Evolutionary conservation across 2,797 vertebrate species (phyloP).

Genomic region (Pipistrellus kuhlii): DNA sequence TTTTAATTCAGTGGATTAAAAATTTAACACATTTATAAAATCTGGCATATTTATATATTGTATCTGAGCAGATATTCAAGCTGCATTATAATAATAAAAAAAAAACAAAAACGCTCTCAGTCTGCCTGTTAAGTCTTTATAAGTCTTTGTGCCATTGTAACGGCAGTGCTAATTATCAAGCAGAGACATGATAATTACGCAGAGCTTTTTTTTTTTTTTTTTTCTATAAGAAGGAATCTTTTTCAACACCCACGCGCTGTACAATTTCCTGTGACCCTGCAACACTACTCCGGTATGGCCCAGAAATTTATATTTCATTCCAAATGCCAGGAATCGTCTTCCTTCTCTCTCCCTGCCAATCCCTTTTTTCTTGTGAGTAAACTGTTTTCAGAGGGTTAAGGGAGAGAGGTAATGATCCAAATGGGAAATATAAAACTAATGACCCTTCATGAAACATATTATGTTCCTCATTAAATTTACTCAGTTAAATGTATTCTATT

Average conservation of each 20-base stretch:
- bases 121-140: constrained; percentile 88
- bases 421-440: constrained; percentile 74
- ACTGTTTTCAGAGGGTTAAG: constrained; percentile 76
- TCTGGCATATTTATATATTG: constrained; percentile 83
- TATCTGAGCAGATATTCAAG: constrained; percentile 83
- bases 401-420: constrained; percentile 72
- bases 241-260: constrained; percentile 89
- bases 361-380: constrained; percentile 72
- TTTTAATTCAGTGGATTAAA: constrained; percentile 69
- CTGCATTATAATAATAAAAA: constrained; percentile 67
- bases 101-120: constrained; percentile 17
- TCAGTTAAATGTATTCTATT: constrained; percentile 78
- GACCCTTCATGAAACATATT: constrained; percentile 76
- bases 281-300: constrained; percentile 81
- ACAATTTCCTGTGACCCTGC: constrained; percentile 90
- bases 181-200: constrained; percentile 94
- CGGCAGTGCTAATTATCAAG: constrained; percentile 94
- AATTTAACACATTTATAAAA: constrained; percentile 83
- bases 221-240: constrained; percentile 92
- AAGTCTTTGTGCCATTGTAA: constrained; percentile 89
- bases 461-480: constrained; percentile 78
- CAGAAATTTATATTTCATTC: constrained; percentile 66
- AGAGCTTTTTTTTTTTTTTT: constrained; percentile 88
- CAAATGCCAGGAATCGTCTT: constrained; percentile 59
- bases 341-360: not conserved